Conservation (phyloP, 2,888 invertebrate genomes). For the Heliconius erato region DNA sequence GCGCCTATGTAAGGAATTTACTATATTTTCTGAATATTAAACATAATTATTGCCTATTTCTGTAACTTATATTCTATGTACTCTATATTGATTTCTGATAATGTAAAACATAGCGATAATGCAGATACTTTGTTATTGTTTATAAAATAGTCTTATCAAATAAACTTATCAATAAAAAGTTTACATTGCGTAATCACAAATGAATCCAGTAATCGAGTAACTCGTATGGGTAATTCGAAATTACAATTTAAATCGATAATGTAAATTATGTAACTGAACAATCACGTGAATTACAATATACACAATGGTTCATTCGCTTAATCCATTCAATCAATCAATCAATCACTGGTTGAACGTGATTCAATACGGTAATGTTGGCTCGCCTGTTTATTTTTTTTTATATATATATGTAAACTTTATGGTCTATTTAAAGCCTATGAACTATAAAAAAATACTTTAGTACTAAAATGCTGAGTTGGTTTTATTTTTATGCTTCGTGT, state of each 20-base stretch:
- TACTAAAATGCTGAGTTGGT: not conserved
- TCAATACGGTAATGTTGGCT: slow-evolving; percentile 39
- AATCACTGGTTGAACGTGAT: slow-evolving; percentile 48
- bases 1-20: not conserved
- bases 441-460: not conserved
- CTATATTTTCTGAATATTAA: too few relatives aligned
- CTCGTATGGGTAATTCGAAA: slow-evolving; percentile 17
- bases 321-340: slow-evolving; percentile 55
- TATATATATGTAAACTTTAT: not conserved
- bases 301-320: slow-evolving; percentile 50
- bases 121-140: not conserved
- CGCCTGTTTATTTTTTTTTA: slow-evolving; percentile 30
- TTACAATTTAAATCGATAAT: slow-evolving; percentile 38
- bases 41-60: not conserved
- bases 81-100: too few relatives aligned
- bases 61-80: not conserved
- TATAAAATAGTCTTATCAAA: not conserved
- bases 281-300: slow-evolving; percentile 44
- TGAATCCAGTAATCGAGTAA: not conserved
- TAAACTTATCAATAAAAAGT: not conserved
- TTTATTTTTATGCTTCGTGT: not conserved
- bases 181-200: slow-evolving; percentile 10
- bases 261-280: slow-evolving; percentile 43
- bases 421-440: not conserved
- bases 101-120: not conserved